Base-by-base conservation (phyloP, 2,888 invertebrate genomes). In the Epicampocera succincta region DNA sequence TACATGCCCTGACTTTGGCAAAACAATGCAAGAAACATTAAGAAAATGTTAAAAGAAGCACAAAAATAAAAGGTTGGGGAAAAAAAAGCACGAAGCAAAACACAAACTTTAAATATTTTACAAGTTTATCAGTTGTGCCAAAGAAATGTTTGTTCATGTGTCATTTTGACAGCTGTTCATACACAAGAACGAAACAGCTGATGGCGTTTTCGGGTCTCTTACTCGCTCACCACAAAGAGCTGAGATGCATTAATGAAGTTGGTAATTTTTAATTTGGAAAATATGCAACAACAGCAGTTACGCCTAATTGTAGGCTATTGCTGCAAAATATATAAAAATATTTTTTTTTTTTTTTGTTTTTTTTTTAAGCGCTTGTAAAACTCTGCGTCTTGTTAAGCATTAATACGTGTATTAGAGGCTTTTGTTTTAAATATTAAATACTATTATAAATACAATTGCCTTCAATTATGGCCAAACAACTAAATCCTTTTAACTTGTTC, bases 101-200 rank as follows among this genome's bases (percentile, higher is more conserved):
- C 0, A 58, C n/a, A 65, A 78, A 79, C 60, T 76, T 76, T 52
- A 75, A 75, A 72, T 52, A 52, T 33, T 50, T 11, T 17, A 60
- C 78, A 78, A 82, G 82, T 82, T 82, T 82, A 82, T 78, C 82
- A 73, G 73, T 52, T 50, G 71, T 52, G 38, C 56, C 66, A 63
- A 71, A 74, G 74, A 71, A 77, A 81, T 75, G 78, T 78, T 79
- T 40, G 63, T 79, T 83, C 79, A 79, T 44, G 68, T 83, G 83
- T 83, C 79, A 79, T 79, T 79, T 63, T 83, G 83, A 83, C 83
- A 83, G 83, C 83, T 83, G 83, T 79, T 48, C 71, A 52, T 72
- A 66, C 52, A 76, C 54, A 56, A 2, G 9, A 54, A 50, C 21
- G 44, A 79, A 83, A 79, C 72, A 79, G 83, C 83, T 83, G 83